Conservation (phyloP, 2,113 vertebrate species). For the Trochalopteron elliotii region DNA sequence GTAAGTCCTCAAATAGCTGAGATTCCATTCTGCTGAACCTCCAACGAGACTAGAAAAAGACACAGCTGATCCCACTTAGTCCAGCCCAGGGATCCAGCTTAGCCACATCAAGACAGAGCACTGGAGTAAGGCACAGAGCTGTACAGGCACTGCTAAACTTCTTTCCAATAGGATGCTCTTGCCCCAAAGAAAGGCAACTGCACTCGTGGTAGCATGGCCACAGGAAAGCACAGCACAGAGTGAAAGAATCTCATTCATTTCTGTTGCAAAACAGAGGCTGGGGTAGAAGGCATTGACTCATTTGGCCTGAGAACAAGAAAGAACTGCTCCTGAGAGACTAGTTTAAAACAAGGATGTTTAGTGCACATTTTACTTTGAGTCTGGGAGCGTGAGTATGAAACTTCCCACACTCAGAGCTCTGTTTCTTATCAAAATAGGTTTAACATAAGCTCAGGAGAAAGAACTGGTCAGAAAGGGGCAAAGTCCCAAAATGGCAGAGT, state of each 20-base stretch:
- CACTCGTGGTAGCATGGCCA: fast-evolving
- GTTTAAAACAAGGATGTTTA: neutral
- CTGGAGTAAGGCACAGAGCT: neutral
- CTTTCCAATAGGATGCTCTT: neutral
- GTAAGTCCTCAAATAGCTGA: slow-evolving; percentile 52
- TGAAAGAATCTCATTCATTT: neutral
- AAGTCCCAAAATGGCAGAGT: neutral
- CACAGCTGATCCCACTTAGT: slow-evolving; percentile 51
- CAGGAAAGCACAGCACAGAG: neutral
- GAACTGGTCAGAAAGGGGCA: neutral
- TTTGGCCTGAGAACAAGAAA: neutral
- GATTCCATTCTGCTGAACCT: slow-evolving; percentile 53
- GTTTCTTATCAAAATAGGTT: neutral
- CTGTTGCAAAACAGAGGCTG: neutral
- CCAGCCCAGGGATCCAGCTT: slow-evolving; percentile 12
- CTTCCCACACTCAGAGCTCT: neutral
- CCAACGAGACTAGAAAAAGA: slow-evolving; percentile 16
- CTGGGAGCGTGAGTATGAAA: neutral
- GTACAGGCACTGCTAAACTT: neutral
- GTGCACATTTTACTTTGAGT: neutral
- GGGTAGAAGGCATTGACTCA: neutral
- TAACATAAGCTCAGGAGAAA: neutral
- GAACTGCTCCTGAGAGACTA: slow-evolving; percentile 9
- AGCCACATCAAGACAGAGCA: slow-evolving; percentile 34
- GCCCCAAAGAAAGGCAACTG: neutral